Conservation (phyloP, 1,140 invertebrate species). For the Listronotus bonariensis region DNA sequence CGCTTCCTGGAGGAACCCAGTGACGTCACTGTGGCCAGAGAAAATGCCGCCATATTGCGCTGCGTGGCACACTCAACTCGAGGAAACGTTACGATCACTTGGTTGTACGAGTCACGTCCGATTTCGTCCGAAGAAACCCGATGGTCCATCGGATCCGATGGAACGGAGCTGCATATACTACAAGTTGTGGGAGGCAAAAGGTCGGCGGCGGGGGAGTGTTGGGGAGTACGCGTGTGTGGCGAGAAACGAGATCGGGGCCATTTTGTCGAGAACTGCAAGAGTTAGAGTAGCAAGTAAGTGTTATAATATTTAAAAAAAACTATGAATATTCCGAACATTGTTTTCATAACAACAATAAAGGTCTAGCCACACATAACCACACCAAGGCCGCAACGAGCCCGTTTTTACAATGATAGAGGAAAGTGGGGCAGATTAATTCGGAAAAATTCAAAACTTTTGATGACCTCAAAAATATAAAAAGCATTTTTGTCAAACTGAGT, state of each 20-base stretch:
- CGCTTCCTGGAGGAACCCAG: conserved; percentile 40
- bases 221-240: conserved; percentile 48
- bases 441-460: too few species aligned
- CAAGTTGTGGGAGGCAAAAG: conserved; percentile 41
- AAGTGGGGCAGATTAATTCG: too few species aligned
- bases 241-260: conserved; percentile 42
- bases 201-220: conserved; percentile 7
- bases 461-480: too few species aligned
- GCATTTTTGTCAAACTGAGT: too few species aligned
- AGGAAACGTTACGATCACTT: conserved; percentile 41
- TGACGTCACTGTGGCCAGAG: conserved; percentile 44
- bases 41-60: conserved; percentile 41
- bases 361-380: too few species aligned
- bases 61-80: conserved; percentile 41
- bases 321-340: too few species aligned
- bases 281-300: conserved; percentile 50
- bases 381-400: too few species aligned
- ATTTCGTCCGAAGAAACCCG: conserved; percentile 41
- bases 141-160: conserved; percentile 36
- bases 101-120: conserved; percentile 42
- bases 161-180: conserved; percentile 39
- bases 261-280: conserved; percentile 46
- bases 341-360: too few species aligned
- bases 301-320: background rate
- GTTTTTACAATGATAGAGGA: too few species aligned